These are phyloP conservation scores for Micrastur ruficollis DNA, from an alignment of 2,797 vertebrate genomes.

Conservation along the genomic window DNA sequence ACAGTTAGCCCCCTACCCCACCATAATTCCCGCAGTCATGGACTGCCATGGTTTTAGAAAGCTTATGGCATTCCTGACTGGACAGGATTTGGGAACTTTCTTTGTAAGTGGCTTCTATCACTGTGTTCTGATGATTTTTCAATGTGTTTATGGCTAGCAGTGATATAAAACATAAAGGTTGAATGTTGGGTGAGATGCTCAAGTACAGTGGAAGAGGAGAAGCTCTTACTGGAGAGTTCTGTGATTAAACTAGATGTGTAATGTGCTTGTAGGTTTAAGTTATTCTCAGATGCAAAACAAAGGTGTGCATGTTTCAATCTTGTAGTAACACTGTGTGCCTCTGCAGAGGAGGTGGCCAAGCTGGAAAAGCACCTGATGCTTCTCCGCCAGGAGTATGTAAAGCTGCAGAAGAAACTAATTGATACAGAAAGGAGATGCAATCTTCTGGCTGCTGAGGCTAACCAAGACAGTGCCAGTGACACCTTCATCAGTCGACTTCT, in stretches of 20 bases:
- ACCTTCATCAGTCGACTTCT: slow-evolving; percentile 93
- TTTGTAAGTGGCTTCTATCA: background rate
- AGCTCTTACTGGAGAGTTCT: background rate
- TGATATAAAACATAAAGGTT: background rate
- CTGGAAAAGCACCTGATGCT: slow-evolving; percentile 97
- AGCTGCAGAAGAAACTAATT: slow-evolving; percentile 95
- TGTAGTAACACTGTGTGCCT: background rate
- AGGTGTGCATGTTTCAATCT: background rate
- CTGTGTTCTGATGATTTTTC: background rate
- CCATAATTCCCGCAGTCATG: background rate
- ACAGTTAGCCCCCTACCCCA: background rate
- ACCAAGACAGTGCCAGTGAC: slow-evolving; percentile 79
- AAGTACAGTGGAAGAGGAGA: background rate
- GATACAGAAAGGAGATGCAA: slow-evolving; percentile 92
- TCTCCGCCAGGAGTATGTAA: slow-evolving; percentile 97
- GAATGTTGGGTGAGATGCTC: background rate
- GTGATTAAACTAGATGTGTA: background rate
- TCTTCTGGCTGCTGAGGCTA: slow-evolving; percentile 85
- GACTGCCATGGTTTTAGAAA: background rate
- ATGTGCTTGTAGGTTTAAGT: background rate
- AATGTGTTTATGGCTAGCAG: background rate
- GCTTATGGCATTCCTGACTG: background rate
- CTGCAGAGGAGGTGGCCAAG: slow-evolving; percentile 97
- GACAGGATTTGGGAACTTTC: background rate
- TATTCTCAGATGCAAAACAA: background rate